Evolutionary conservation across 2,888 invertebrate genomes (phyloP).

Genomic region (Nemotelus nigrinus): DNA sequence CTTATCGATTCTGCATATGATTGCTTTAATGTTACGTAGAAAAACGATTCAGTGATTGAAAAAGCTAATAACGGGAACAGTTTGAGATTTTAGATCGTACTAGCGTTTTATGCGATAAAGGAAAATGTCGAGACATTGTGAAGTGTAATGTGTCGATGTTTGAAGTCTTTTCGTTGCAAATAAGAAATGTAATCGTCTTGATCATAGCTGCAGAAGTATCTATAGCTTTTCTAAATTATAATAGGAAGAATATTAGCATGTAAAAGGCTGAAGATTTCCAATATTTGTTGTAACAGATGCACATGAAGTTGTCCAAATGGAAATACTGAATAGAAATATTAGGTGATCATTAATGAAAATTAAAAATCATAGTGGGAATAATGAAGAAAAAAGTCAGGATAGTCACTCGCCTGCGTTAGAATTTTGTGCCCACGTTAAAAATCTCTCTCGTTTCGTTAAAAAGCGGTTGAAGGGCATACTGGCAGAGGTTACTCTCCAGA

Average conservation of each 20-base stretch:
- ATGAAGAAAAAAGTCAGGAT: too few relatives aligned
- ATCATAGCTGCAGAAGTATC: background rate
- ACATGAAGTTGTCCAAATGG: background rate
- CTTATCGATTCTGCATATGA: slow-evolving; percentile 23
- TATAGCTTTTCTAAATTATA: slow-evolving; percentile 6
- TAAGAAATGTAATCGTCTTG: background rate
- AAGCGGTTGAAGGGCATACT: too few relatives aligned
- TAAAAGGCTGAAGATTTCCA: slow-evolving; percentile 30
- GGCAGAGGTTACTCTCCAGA: too few relatives aligned
- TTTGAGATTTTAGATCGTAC: background rate
- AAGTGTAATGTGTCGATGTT: too few relatives aligned
- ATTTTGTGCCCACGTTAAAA: too few relatives aligned
- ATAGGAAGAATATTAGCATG: background rate
- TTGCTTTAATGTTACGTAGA: slow-evolving; percentile 5
- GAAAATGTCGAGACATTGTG: background rate
- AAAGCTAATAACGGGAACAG: background rate
- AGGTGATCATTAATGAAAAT: too few relatives aligned
- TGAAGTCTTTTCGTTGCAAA: too few relatives aligned
- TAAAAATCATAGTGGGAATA: too few relatives aligned
- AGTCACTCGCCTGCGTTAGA: too few relatives aligned
- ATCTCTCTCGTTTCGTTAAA: too few relatives aligned
- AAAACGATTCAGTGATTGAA: slow-evolving; percentile 18
- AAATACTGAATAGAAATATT: background rate
- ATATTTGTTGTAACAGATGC: background rate
- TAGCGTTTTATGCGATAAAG: background rate